Percentiles rank a stretch among this genome's conserved stretches.
These are phyloP conservation scores for Chymomyza costata DNA, from an alignment of 1,140 invertebrate species.

Conservation along the genomic window DNA sequence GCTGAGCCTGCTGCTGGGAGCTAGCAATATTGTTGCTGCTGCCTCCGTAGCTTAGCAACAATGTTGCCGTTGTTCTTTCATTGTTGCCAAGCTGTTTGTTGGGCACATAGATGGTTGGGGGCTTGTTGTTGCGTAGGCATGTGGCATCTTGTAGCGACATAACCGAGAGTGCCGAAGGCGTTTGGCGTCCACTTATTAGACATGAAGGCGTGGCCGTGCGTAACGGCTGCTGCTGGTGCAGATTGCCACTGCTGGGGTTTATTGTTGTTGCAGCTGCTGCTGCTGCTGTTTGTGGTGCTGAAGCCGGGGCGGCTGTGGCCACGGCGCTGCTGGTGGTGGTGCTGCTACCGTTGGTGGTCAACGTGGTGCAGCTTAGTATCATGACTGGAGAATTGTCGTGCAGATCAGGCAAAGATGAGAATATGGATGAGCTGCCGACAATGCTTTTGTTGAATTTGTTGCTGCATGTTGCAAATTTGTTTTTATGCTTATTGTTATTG, in stretches of 20 bases:
- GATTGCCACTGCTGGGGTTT: conserved; percentile 14
- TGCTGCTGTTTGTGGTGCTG: no score
- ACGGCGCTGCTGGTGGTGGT: conserved; percentile 20
- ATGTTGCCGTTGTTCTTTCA: conserved; percentile 26
- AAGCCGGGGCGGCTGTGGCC: conserved; percentile 11
- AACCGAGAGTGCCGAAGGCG: conserved; percentile 62
- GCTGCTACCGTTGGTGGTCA: conserved; percentile 53
- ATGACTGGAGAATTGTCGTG: conserved; percentile 69
- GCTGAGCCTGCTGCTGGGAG: conserved; percentile 39
- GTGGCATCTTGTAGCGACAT: conserved; percentile 61
- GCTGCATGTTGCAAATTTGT: conserved; percentile 48
- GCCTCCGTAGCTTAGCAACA: conserved; percentile 47
- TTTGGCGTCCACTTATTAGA: conserved; percentile 61
- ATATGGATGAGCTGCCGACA: conserved; percentile 54
- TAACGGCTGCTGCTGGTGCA: conserved; percentile 41
- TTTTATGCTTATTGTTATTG: neutral
- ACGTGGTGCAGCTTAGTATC: conserved; percentile 73
- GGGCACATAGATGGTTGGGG: conserved; percentile 50
- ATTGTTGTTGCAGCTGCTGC: conserved; percentile 7
- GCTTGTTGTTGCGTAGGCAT: conserved; percentile 38
- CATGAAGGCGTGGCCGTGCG: conserved; percentile 60
- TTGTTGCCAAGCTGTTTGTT: conserved; percentile 22
- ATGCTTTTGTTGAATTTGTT: conserved; percentile 57
- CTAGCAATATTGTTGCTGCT: conserved; percentile 45
- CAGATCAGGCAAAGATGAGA: conserved; percentile 69